These are phyloP conservation scores for Pachypeltis micranthus DNA, from an alignment of 1,140 invertebrate species.

Conservation along the genomic window DNA sequence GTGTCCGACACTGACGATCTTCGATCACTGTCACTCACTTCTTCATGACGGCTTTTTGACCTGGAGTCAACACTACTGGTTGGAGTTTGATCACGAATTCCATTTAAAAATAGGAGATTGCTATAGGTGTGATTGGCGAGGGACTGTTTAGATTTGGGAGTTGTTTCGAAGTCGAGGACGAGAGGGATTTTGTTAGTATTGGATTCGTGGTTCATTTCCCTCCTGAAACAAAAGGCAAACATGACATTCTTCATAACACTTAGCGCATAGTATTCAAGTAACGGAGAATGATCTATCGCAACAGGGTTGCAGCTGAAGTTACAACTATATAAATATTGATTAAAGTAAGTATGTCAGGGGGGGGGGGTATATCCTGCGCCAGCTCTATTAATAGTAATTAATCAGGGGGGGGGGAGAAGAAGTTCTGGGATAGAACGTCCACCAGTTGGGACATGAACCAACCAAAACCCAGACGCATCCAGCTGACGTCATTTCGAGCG, in stretches of 20 bases:
- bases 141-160: background rate
- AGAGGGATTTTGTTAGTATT: slow-evolving; percentile 40
- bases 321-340: background rate
- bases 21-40: background rate
- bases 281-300: too few relatives aligned
- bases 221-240: too few relatives aligned
- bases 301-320: too few relatives aligned
- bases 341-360: background rate
- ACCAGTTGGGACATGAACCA: too few relatives aligned
- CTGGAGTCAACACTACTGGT: background rate
- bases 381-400: too few relatives aligned
- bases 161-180: slow-evolving; percentile 26
- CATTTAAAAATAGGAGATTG: background rate
- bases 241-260: too few relatives aligned
- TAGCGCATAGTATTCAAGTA: too few relatives aligned
- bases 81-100: background rate
- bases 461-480: too few relatives aligned
- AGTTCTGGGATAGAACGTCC: too few relatives aligned
- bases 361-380: too few relatives aligned
- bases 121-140: background rate
- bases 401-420: too few relatives aligned
- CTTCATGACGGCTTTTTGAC: background rate
- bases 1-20: background rate
- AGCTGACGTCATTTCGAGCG: too few relatives aligned
- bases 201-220: slow-evolving; percentile 29